Base-by-base conservation (phyloP, 2,797 vertebrate species). In the Chaetodon trifasciatus region DNA sequence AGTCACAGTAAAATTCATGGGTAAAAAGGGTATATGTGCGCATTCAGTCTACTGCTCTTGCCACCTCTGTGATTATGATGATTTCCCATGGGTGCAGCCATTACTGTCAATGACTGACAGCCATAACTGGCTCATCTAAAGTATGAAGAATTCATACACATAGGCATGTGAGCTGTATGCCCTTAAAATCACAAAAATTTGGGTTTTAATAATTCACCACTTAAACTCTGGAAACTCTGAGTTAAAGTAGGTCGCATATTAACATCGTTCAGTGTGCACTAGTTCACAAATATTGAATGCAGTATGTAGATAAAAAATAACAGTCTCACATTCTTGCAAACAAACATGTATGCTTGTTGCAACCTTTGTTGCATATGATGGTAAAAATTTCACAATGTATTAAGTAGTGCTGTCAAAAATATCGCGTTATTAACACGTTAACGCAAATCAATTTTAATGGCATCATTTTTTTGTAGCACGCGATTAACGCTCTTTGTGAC, bases 141-240 rank as follows among this genome's bases (percentile, higher is more conserved):
- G 28, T 19, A 52, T 40, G 13, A 63, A 53, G 24, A 44, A 15
- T 56, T 58, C 5, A 4, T 15, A 42, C 5, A 55, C 23, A 73
- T 35, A 50, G 35, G 35, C 46, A 13, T 24, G 42, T 49, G n/a
- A 67, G 40, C 8, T 75, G 11, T 67, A 56, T 58, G 15, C 44
- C 12, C 6, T 42, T 37, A 19, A 68, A 37, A 70, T 5, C 15
- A 61, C 1, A 57, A n/a, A 50, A 16, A 58, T 58, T 57, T 70
- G 8, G 32, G 7, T 28, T 47, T 52, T 28, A 40, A 49, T n/a
- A 69, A 37, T 28, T 55, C n/a, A 39, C 35, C 16, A 19, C 5
- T 60, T 16, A 19, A 77, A 55, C 12, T 63, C 32, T 70, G 28
- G 28, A 46, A 70, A 28, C 57, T 28, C 21, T 47, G 24, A 69